phyloP scores from a whole-genome alignment of 2,888 invertebrate species.

The Chrysolina americana region DNA sequence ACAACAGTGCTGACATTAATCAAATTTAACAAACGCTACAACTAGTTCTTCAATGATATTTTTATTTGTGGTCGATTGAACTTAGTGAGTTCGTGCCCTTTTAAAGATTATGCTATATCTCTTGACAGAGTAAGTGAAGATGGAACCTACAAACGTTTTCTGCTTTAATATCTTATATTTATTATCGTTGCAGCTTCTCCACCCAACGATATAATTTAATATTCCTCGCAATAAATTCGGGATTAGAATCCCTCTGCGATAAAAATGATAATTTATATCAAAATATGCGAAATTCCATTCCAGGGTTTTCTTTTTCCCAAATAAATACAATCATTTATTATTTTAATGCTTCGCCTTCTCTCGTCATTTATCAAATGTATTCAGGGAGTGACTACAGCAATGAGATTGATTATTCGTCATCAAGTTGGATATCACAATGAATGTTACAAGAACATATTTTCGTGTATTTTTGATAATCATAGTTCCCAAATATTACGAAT shows the following conservation, averaged over 20 bases:
- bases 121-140: constrained; percentile 54
- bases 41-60: too few relatives aligned
- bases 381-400: constrained; percentile 2
- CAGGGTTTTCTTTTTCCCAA: constrained; percentile 47
- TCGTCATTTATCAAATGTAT: constrained; percentile 55
- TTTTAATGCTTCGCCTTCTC: constrained; percentile 59
- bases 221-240: constrained; percentile 70
- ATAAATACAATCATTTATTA: constrained; percentile 63
- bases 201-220: constrained; percentile 70
- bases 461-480: too few relatives aligned
- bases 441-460: too few relatives aligned
- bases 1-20: too few relatives aligned
- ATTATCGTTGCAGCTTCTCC: constrained; percentile 61
- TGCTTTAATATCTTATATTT: constrained; percentile 70
- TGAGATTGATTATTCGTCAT: neutral
- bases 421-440: too few relatives aligned
- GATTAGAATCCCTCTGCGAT: constrained; percentile 70
- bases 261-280: constrained; percentile 71
- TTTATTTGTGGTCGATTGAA: neutral
- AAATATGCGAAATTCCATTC: constrained; percentile 67
- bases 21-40: too few relatives aligned
- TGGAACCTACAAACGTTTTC: constrained; percentile 62
- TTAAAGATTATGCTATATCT: neutral
- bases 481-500: too few relatives aligned
- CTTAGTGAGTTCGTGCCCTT: neutral